Evolutionary conservation across 2,113 vertebrate genomes (phyloP).

Genomic region (Syngnathoides biaculeatus): DNA sequence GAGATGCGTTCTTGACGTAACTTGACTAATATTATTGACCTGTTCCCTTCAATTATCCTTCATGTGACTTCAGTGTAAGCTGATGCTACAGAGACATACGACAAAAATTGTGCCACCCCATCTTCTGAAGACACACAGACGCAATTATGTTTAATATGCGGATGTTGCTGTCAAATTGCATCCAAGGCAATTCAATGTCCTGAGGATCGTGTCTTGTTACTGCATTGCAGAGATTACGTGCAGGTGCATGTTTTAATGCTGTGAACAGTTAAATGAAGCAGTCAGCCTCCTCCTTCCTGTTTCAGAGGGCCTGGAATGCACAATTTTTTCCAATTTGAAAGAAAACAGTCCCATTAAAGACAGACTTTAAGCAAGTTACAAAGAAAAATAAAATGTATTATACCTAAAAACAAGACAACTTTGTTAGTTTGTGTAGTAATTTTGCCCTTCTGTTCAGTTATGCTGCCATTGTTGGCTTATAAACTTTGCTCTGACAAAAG

Average conservation of each 20-base stretch:
- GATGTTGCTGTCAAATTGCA: slow-evolving; percentile 8
- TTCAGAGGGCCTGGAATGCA: background rate
- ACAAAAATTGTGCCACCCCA: slow-evolving; percentile 9
- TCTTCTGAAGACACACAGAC: background rate
- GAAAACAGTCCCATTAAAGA: slow-evolving; percentile 17
- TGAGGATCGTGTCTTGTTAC: slow-evolving; percentile 12
- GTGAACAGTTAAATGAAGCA: background rate
- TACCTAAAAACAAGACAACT: background rate
- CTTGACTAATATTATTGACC: slow-evolving; percentile 3
- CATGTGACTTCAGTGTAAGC: slow-evolving; percentile 29
- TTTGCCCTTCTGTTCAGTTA: background rate
- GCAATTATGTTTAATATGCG: slow-evolving; percentile 46
- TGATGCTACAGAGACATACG: slow-evolving; percentile 16
- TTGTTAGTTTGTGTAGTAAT: background rate
- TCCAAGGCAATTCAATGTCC: slow-evolving; percentile 20
- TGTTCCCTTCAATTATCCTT: slow-evolving; percentile 27
- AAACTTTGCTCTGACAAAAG: background rate
- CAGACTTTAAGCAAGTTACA: background rate
- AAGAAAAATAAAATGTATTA: background rate
- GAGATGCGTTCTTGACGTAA: slow-evolving; percentile 15
- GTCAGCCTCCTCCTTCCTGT: slow-evolving; percentile 5
- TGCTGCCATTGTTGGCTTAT: background rate
- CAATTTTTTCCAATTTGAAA: slow-evolving; percentile 23
- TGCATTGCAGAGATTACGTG: slow-evolving; percentile 16
- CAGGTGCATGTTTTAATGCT: slow-evolving; percentile 8